Evolutionary conservation across 2,113 vertebrate genomes (phyloP), one percentile per base, ranked within the genome.

Genomic region (Petrocephalus zakoni): DNA sequence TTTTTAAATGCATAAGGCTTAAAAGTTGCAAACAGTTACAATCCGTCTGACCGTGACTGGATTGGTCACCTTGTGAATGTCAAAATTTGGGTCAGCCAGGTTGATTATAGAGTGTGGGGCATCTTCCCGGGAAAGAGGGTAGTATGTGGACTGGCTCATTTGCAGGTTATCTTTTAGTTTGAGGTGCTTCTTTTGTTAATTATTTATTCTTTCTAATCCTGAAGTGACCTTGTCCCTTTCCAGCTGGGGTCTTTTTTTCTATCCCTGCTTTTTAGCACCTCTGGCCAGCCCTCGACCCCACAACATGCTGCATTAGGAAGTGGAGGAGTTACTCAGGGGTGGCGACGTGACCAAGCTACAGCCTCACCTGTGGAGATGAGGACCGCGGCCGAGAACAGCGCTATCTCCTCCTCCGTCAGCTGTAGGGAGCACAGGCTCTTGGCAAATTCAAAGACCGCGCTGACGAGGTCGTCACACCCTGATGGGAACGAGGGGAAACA

Each of bases 391-490:
- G 98, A 99, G 95, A 99, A 99, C 94, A 99, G 96, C 88, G 98
- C 98, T 89, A 99, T 99, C 93, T 99, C 98, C 90, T 99, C 98
- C 89, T 99, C 98, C 0, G 98, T 99, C 90, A 99, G 95, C 94
- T 99, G 97, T 94, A 99, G 96, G 88, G 98, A 97, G 94, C 98
- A 99, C 90, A 99, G 95, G 95, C 98, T 98, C 95, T 99, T 99
- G 92, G 98, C 97, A 92, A 99, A 99, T 95, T 99, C 98, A 93
- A 99, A 99, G 0, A 98, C 97, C 84, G 98, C 97, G 91, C 96
- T 98, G 93, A 99, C 98, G 90, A 99, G 95, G 94, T 99, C 97
- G 92, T 99, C 98, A 86, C 98, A 99, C 95, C 98, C 98, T 99
- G 92, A 8, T 90, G 68, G 92, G 6, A 68, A 92, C 87, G 9